Base-by-base conservation (phyloP, 1,140 invertebrate genomes). In the Alviniconcha marisindica region DNA sequence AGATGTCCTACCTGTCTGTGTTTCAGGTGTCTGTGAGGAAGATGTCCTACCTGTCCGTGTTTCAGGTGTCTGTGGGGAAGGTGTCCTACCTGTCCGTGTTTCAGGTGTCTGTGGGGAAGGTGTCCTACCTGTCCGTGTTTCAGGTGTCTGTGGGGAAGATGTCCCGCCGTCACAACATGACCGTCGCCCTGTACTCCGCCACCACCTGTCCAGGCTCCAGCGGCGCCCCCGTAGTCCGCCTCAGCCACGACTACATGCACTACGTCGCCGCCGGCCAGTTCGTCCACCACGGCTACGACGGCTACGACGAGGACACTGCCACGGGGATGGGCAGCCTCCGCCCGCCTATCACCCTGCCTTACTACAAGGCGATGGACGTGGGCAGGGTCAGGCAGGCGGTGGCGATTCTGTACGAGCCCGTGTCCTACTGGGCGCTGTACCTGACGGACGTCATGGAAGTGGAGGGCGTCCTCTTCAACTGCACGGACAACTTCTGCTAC, bases 81-180 rank as follows among this genome's bases (percentile, higher is more conserved):
- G n/a, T n/a, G n/a, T n/a, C n/a, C n/a, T n/a, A n/a, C n/a, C n/a
- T n/a, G n/a, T n/a, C n/a, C n/a, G n/a, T n/a, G n/a, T n/a, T n/a
- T n/a, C n/a, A n/a, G n/a, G n/a, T n/a, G n/a, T n/a, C n/a, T n/a
- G n/a, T n/a, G n/a, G n/a, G n/a, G n/a, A n/a, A n/a, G n/a, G n/a
- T n/a, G n/a, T n/a, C 44, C 44, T 48, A 10, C 18, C 18, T 48
- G 7, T 48, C 7, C 18, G 44, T 48, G 44, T 18, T 48, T 5
- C 78, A 80, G 78, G 78, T 80, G 78, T 80, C 78, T 2, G 28
- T 80, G 21, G 78, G 78, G 36, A 63, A 80, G 78, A 60, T 80
- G 56, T 66, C 78, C 12, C 56, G 78, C n/a, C 51, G 78, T 33
- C 78, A 44, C 38, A 66, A 31, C 36, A 42, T 80, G 38, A 4